Conservation (phyloP, 2,797 vertebrate genomes). For the Myotis daubentonii region DNA sequence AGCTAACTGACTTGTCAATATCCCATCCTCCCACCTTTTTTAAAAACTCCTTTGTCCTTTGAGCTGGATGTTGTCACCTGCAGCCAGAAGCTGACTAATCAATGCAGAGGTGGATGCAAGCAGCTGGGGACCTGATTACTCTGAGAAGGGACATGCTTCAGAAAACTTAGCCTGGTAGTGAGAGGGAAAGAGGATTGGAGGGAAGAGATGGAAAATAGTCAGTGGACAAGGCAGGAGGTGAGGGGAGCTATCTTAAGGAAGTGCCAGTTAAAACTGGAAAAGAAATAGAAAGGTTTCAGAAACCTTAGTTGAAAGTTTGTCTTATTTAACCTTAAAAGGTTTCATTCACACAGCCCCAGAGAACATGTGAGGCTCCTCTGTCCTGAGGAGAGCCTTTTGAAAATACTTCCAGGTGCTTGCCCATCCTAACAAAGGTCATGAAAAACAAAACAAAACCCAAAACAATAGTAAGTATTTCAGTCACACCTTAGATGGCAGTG, state of each 20-base stretch:
- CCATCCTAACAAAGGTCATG: neutral
- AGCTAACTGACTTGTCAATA: neutral
- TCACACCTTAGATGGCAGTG: neutral
- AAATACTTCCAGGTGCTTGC: neutral
- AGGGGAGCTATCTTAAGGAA: neutral
- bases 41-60: too few relatives aligned
- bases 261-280: neutral
- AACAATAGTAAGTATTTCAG: neutral
- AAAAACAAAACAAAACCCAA: neutral
- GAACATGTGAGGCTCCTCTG: neutral
- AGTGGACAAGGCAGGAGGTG: neutral
- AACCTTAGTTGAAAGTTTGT: neutral
- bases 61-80: neutral
- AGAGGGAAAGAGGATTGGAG: neutral
- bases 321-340: neutral
- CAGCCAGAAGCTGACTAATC: neutral
- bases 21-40: fast-evolving
- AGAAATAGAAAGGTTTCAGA: neutral
- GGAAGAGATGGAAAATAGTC: neutral
- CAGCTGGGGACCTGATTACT: neutral
- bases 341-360: neutral
- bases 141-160: neutral
- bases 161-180: neutral
- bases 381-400: neutral
- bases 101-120: fast-evolving